These are phyloP conservation scores for Labrus mixtus DNA, from an alignment of 2,113 vertebrate genomes.

Conservation along the genomic window DNA sequence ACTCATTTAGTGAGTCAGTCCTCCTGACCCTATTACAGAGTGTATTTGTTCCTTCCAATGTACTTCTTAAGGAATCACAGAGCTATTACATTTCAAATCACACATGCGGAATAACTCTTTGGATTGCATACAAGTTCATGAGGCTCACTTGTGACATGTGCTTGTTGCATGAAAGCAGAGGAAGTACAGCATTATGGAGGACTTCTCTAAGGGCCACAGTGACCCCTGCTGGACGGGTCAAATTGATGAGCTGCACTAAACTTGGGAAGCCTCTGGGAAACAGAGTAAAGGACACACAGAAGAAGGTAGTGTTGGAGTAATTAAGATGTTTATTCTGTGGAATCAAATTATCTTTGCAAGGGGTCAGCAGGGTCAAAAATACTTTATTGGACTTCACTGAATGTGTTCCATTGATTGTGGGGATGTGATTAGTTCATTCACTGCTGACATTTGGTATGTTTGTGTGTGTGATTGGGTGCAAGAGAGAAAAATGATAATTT, in stretches of 20 bases:
- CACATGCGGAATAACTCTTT: conserved; percentile 30
- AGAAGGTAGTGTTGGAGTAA: not conserved
- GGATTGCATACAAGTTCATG: conserved; percentile 39
- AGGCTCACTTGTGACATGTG: conserved; percentile 17
- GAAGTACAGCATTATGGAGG: conserved; percentile 27
- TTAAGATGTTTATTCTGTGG: conserved; percentile 30
- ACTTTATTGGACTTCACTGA: conserved; percentile 39
- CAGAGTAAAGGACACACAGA: not conserved
- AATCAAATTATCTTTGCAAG: conserved; percentile 19
- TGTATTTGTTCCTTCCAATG: conserved; percentile 11
- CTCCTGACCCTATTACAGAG: conserved; percentile 20
- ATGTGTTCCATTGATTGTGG: conserved; percentile 53
- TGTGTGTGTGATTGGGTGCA: not conserved
- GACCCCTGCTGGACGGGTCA: conserved; percentile 83
- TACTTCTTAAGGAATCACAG: conserved; percentile 12
- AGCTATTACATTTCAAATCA: conserved; percentile 18
- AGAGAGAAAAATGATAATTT: not conserved
- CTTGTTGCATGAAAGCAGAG: conserved; percentile 13
- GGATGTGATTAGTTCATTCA: conserved; percentile 38
- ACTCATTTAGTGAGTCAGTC: conserved; percentile 17
- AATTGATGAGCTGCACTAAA: conserved; percentile 22
- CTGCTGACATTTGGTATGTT: conserved; percentile 41
- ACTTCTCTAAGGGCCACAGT: conserved; percentile 79
- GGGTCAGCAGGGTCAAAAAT: conserved; percentile 32
- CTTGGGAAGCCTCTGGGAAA: not conserved